phyloP scores from a whole-genome alignment of 2,888 invertebrate genomes.

The Nephrotoma guestfalica region DNA sequence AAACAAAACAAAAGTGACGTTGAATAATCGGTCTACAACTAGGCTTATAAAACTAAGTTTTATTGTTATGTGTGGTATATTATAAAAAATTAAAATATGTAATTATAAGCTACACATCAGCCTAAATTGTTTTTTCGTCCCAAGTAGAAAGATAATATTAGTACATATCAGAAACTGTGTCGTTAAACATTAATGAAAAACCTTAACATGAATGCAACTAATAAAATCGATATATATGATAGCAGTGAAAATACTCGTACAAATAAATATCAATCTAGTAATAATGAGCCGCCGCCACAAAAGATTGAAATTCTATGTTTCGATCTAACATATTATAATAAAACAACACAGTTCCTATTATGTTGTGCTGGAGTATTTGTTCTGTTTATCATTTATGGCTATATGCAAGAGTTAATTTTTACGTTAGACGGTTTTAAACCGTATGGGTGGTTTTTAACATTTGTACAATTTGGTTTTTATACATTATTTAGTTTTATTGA shows the following conservation, averaged over 20 bases:
- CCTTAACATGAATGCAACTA: neutral
- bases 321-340: slow-evolving; percentile 50
- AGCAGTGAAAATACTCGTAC: slow-evolving; percentile 9
- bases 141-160: neutral
- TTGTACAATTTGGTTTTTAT: slow-evolving; percentile 83
- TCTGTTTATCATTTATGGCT: slow-evolving; percentile 83
- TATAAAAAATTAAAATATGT: neutral
- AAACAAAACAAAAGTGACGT: neutral
- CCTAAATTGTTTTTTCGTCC: neutral
- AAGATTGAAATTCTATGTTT: slow-evolving; percentile 47
- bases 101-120: neutral
- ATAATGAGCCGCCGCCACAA: slow-evolving; percentile 28
- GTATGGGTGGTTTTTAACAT: slow-evolving; percentile 82
- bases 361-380: slow-evolving; percentile 70
- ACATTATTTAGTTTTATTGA: slow-evolving; percentile 67
- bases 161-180: neutral
- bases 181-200: neutral
- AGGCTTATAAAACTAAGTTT: neutral
- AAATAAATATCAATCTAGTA: slow-evolving; percentile 13
- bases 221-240: neutral
- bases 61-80: neutral
- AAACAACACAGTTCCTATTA: slow-evolving; percentile 54
- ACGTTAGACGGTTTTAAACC: slow-evolving; percentile 77
- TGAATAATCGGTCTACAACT: neutral
- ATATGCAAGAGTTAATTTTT: slow-evolving; percentile 83